phyloP scores from a whole-genome alignment of 2,113 vertebrate species.

The Oreochromis tanganicae region DNA sequence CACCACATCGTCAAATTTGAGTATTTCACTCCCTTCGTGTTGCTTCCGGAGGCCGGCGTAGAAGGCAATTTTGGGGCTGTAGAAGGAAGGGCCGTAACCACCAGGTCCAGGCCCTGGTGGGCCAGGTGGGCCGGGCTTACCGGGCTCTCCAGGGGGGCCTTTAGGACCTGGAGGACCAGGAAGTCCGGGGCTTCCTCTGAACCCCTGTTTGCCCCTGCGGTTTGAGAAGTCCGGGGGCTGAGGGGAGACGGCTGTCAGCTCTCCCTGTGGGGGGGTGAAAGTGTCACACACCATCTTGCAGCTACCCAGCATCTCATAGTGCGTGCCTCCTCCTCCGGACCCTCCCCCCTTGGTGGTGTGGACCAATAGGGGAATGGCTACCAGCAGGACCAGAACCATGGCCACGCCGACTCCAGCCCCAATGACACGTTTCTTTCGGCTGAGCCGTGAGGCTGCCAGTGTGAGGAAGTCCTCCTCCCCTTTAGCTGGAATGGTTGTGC shows the following conservation, averaged over 20 bases:
- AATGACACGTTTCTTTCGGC: constrained; percentile 88
- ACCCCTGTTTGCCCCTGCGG: constrained; percentile 81
- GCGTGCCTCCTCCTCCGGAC: constrained; percentile 75
- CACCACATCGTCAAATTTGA: constrained; percentile 95
- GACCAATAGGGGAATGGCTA: constrained; percentile 93
- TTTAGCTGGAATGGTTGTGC: constrained; percentile 86
- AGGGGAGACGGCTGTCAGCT: constrained; percentile 78
- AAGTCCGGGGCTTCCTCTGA: constrained; percentile 80
- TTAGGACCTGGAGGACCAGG: constrained; percentile 83
- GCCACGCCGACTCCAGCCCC: constrained; percentile 91
- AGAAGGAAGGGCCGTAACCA: constrained; percentile 82
- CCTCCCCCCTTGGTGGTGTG: constrained; percentile 85
- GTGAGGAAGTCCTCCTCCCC: constrained; percentile 92
- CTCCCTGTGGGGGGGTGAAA: constrained; percentile 79
- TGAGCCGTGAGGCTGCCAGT: constrained; percentile 89
- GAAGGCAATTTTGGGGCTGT: constrained; percentile 93
- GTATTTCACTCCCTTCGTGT: constrained; percentile 91
- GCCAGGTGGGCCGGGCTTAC: constrained; percentile 83
- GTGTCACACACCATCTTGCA: constrained; percentile 91
- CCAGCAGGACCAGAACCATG: constrained; percentile 91
- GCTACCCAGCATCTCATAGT: constrained; percentile 88
- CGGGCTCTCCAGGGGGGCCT: constrained; percentile 86
- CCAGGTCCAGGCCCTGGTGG: constrained; percentile 85
- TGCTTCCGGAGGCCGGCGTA: constrained; percentile 91
- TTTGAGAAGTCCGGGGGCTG: constrained; percentile 78